A percentile compares a stretch with the other conserved stretches of the same genome.
These are phyloP conservation scores for Ochropleura leucogaster DNA, from an alignment of 2,888 invertebrate species.

Conservation along the genomic window DNA sequence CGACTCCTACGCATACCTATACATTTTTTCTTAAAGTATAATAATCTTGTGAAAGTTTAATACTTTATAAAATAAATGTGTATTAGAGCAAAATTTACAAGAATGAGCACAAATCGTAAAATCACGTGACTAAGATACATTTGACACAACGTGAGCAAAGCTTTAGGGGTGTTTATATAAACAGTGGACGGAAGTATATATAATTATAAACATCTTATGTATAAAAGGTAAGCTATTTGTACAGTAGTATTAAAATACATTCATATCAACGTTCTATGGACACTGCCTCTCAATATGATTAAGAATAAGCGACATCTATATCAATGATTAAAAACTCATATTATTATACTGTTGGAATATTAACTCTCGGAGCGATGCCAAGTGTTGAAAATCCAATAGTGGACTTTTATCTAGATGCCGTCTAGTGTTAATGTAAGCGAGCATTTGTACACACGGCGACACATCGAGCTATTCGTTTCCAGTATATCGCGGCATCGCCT, in stretches of 20 bases:
- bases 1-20: no score
- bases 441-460: background rate
- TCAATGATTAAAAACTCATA: background rate
- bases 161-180: slow-evolving; percentile 10
- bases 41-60: slow-evolving; percentile 1
- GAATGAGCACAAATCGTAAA: slow-evolving; percentile 39
- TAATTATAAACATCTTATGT: slow-evolving; percentile 13
- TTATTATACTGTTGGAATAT: background rate
- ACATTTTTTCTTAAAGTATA: slow-evolving; percentile 1
- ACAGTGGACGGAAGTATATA: slow-evolving; percentile 53
- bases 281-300: background rate
- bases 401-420: background rate
- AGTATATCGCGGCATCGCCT: no score
- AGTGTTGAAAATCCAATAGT: background rate
- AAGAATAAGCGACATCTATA: background rate
- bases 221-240: slow-evolving; percentile 21
- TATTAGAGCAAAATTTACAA: slow-evolving; percentile 45
- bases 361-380: background rate
- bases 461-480: no score
- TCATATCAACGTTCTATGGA: background rate
- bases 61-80: slow-evolving; percentile 13
- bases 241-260: background rate
- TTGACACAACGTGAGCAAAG: slow-evolving; percentile 62
- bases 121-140: slow-evolving; percentile 36
- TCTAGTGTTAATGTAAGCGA: background rate